These are phyloP conservation scores for Danaus melanippus DNA, from an alignment of 1,140 invertebrate genomes.

Conservation along the genomic window DNA sequence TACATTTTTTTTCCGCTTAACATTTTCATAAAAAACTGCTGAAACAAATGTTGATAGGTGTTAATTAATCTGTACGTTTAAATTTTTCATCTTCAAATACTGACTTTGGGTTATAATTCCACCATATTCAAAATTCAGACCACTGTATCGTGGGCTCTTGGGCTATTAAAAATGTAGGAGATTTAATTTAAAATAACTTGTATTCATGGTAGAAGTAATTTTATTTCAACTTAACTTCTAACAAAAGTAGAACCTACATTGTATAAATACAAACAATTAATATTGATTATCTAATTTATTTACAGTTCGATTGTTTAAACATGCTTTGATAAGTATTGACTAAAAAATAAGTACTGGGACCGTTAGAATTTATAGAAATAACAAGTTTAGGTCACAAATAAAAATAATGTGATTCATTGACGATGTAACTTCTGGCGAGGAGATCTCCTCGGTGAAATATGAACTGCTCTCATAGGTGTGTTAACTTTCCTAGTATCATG, in stretches of 20 bases:
- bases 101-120: no score
- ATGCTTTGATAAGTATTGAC: no score
- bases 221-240: not conserved
- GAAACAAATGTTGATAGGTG: no score
- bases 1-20: no score
- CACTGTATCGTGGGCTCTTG: no score
- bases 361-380: conserved; percentile 6
- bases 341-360: conserved; percentile 7
- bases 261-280: not conserved
- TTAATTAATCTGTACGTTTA: no score
- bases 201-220: not conserved
- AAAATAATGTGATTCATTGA: conserved; percentile 13
- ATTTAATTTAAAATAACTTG: not conserved
- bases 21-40: no score
- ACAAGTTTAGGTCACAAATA: conserved; percentile 4
- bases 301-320: conserved; percentile 7
- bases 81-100: no score
- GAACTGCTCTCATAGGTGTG: conserved; percentile 54
- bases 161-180: no score
- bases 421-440: conserved; percentile 49
- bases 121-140: no score
- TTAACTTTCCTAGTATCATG: conserved; percentile 40
- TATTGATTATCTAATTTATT: conserved; percentile 12
- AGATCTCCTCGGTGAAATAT: conserved; percentile 57
- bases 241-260: no score